Percentiles rank a stretch among this genome's conserved stretches.
Conservation (phyloP, 2,113 vertebrate species). For the Halichoeres trimaculatus region DNA sequence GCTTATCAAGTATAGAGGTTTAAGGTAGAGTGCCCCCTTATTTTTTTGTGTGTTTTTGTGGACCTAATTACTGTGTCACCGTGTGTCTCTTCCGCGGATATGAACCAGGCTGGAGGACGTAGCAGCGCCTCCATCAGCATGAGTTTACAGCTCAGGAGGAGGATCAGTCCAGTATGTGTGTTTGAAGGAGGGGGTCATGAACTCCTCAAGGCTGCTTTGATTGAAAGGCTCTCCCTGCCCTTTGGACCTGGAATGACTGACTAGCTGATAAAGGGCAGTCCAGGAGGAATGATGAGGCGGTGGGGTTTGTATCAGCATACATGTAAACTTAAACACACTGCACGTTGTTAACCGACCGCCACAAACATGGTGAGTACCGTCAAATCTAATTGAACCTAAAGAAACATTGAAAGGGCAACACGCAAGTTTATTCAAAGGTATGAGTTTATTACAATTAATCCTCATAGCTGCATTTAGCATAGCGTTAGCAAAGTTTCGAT, state of each 20-base stretch:
- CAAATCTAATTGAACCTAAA: background rate
- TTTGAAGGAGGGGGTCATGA: conserved; percentile 44
- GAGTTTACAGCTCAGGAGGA: background rate
- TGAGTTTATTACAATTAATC: background rate
- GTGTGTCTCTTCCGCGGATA: background rate
- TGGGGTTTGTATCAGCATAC: background rate
- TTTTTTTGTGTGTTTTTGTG: no score
- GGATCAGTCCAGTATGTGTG: background rate
- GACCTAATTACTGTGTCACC: no score
- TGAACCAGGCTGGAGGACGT: background rate
- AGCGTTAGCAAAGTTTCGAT: conserved; percentile 1
- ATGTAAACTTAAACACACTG: background rate
- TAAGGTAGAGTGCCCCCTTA: no score
- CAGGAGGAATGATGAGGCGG: conserved; percentile 18
- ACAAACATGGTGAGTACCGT: conserved; percentile 64
- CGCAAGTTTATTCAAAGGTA: background rate
- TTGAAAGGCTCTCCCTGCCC: conserved; percentile 32
- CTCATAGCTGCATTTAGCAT: conserved; percentile 2
- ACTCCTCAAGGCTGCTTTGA: conserved; percentile 49
- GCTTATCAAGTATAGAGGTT: no score
- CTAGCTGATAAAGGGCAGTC: conserved; percentile 39
- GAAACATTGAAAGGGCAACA: background rate
- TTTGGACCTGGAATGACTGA: conserved; percentile 76
- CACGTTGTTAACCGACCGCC: background rate
- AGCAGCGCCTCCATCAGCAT: no score